Evolutionary conservation across 2,888 invertebrate genomes (phyloP), one percentile per base, ranked within the genome.

Genomic region (Invenusta paracnida): DNA sequence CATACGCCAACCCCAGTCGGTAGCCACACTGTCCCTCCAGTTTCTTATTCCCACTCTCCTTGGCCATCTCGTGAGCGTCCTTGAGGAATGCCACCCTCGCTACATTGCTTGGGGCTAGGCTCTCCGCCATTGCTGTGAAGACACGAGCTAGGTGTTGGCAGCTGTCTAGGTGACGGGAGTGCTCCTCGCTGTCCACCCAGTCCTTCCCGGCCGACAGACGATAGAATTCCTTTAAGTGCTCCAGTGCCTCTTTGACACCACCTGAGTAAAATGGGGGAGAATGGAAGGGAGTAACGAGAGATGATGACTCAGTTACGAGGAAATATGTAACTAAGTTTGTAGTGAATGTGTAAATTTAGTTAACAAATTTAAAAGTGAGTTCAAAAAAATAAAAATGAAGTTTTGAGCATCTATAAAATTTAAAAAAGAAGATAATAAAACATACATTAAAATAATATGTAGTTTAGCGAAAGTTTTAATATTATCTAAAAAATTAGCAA

Each of bases 141-240:
- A 91, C 90, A 13, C 89, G 86, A 29, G 88, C 88, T 27, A 91
- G 88, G 85, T 90, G 88, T 83, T 89, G 88, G 86, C 90, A 90
- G 29, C 91, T 89, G 86, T 90, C 90, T 0, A 88, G 88, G 87
- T 89, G 89, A 82, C 88, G 89, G n/a, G 88, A 86, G 27, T 88
- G 87, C 1, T 89, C 89, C 82, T 89, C 88, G 0, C 88, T 88
- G 27, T 87, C 88, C 17, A 88, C 87, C 91, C 90, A 91, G 17
- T 87, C 31, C 85, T 90, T 88, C 23, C 89, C 89, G 73, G 87
- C 84, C 0, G 90, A 88, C 29, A 90, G 87, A 29, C 87, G 86
- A 85, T 91, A 89, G 87, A 90, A 91, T 1, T 88, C 87, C 87
- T 91, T 91, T 88, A 90, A 90, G 87, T 91, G 89, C 86, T 89